Evolutionary conservation across 1,140 invertebrate genomes (phyloP).

Genomic region (Procambarus clarkii): DNA sequence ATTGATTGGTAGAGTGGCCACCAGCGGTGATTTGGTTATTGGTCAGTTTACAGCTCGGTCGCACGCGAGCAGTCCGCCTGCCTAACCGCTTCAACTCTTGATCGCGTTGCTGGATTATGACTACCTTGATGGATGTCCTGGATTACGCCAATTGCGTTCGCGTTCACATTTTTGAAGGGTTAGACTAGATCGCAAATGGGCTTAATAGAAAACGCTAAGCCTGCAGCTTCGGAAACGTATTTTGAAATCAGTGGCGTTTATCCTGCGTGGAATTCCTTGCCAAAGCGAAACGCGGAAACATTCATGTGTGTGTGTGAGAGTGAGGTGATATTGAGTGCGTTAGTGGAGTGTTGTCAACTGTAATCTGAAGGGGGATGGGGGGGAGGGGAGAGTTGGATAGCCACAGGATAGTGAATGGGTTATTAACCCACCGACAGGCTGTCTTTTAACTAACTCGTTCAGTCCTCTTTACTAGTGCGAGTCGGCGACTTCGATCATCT

Average conservation of each 20-base stretch:
- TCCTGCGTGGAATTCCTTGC: neutral
- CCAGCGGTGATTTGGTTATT: slow-evolving; percentile 49
- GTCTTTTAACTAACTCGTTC: no score
- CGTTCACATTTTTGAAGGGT: no score
- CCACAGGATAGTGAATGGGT: no score
- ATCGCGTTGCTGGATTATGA: neutral
- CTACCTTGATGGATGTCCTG: no score
- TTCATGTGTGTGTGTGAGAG: slow-evolving; percentile 1
- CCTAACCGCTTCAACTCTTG: neutral
- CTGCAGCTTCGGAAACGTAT: neutral
- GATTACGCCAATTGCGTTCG: no score
- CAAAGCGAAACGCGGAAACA: slow-evolving; percentile 5
- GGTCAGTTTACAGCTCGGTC: slow-evolving; percentile 17
- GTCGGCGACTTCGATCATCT: no score
- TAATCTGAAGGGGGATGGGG: neutral
- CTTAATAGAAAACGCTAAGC: no score
- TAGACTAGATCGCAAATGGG: no score
- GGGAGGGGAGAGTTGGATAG: no score
- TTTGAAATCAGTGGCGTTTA: neutral
- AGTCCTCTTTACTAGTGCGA: no score
- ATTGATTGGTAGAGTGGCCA: slow-evolving; percentile 54
- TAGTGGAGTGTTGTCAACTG: neutral
- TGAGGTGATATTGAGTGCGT: slow-evolving; percentile 19
- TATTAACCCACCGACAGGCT: no score
- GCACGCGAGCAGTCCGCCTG: neutral